Evolutionary conservation across 2,797 vertebrate genomes (phyloP).

Genomic region (Sandelia bainsii): DNA sequence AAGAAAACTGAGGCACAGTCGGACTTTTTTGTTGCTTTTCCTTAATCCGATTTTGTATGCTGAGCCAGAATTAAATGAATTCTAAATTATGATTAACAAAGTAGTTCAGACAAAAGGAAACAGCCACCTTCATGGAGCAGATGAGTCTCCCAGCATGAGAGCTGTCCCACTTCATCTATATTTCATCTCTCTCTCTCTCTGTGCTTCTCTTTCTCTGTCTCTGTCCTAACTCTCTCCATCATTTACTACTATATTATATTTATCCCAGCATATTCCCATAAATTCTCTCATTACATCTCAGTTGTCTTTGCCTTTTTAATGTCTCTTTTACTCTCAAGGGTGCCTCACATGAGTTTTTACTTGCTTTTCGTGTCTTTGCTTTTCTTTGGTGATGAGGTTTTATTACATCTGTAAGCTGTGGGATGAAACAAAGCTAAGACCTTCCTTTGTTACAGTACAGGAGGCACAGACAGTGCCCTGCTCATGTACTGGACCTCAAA

Average conservation of each 20-base stretch:
- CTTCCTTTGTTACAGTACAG: conserved; percentile 25
- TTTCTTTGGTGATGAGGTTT: conserved; percentile 18
- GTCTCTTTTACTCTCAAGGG: not conserved
- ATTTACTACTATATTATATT: conserved; percentile 28
- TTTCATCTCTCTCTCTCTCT: conserved; percentile 60
- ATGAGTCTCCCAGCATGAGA: conserved; percentile 75
- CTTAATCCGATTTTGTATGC: conserved; percentile 41
- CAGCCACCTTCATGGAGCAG: conserved; percentile 65
- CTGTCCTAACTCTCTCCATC: conserved; percentile 34
- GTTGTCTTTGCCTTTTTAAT: conserved; percentile 19
- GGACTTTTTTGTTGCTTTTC: conserved; percentile 7
- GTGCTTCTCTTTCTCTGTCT: conserved; percentile 36
- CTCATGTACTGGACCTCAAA: conserved; percentile 18
- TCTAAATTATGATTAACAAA: conserved; percentile 52
- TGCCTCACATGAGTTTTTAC: not conserved
- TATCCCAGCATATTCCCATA: conserved; percentile 15
- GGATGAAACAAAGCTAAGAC: conserved; percentile 28
- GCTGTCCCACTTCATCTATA: conserved; percentile 73
- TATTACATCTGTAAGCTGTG: conserved; percentile 29
- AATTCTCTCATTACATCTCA: conserved; percentile 13
- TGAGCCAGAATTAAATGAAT: conserved; percentile 45
- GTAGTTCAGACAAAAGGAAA: conserved; percentile 60
- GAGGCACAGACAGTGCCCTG: not conserved
- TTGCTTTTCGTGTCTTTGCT: not conserved
- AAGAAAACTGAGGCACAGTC: not conserved